Evolutionary conservation across 2,888 invertebrate species (phyloP).

Genomic region (Sarcophaga carnaria): DNA sequence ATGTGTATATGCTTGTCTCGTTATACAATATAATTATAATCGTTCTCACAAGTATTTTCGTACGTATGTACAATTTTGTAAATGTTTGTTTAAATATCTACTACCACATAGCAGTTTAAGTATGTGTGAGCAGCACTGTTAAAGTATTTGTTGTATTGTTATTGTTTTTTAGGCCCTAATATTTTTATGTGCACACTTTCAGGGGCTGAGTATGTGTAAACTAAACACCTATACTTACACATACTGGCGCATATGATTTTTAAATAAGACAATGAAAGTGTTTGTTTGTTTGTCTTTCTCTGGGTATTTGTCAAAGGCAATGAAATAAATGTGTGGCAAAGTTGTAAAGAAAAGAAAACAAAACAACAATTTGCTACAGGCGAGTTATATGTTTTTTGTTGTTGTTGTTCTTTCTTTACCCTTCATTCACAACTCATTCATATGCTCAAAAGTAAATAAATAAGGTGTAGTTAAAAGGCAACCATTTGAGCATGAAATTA

Average conservation of each 20-base stretch:
- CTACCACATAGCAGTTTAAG: neutral
- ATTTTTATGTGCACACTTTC: neutral
- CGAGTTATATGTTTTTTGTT: neutral
- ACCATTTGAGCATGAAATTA: too few relatives aligned
- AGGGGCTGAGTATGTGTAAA: neutral
- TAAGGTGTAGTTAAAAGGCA: too few relatives aligned
- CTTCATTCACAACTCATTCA: neutral
- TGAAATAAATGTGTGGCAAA: neutral
- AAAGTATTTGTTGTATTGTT: neutral
- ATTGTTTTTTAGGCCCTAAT: neutral
- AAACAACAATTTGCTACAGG: neutral
- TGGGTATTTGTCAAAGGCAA: neutral
- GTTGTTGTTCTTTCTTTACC: neutral
- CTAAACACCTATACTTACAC: neutral
- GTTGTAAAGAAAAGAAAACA: neutral
- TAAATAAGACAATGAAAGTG: neutral
- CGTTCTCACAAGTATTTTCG: too few relatives aligned
- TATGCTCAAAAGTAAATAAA: neutral
- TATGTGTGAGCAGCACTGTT: constrained; percentile 10
- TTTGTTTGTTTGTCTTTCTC: neutral
- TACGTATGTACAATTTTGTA: neutral
- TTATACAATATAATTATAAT: too few relatives aligned
- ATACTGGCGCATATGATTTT: neutral
- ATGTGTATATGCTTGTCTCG: neutral
- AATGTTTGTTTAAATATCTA: constrained; percentile 3